Evolutionary conservation across 2,888 invertebrate species (phyloP).

Genomic region (Allygus modestus): DNA sequence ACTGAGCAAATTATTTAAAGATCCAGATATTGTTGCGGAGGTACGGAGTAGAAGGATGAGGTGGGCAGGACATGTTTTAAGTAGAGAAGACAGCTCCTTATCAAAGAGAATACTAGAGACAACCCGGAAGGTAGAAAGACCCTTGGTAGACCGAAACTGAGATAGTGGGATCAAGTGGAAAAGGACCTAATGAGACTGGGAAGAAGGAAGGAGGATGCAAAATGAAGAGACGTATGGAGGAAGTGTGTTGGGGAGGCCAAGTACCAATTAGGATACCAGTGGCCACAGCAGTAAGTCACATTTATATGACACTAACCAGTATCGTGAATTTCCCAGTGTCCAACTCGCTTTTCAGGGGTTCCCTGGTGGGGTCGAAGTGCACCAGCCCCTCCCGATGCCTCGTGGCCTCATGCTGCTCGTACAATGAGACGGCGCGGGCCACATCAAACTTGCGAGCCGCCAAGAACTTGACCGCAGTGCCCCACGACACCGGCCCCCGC

Average conservation of each 20-base stretch:
- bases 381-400: slow-evolving; percentile 91
- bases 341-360: slow-evolving; percentile 91
- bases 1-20: too few species aligned
- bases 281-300: too few species aligned
- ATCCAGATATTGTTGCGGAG: too few species aligned
- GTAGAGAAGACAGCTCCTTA: too few species aligned
- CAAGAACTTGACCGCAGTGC: slow-evolving; percentile 95
- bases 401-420: slow-evolving; percentile 94
- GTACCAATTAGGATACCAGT: too few species aligned
- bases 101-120: too few species aligned
- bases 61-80: too few species aligned
- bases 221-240: too few species aligned
- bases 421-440: slow-evolving; percentile 91
- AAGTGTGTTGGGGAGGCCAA: too few species aligned
- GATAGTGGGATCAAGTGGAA: too few species aligned
- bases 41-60: too few species aligned
- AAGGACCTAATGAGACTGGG: too few species aligned
- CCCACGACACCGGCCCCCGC: slow-evolving; percentile 81
- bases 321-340: slow-evolving; percentile 97
- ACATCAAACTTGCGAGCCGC: slow-evolving; percentile 97
- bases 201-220: neutral
- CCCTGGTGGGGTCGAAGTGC: slow-evolving; percentile 88
- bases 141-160: neutral
- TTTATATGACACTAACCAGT: slow-evolving; percentile 86
- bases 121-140: neutral